A percentile compares a stretch with the other conserved stretches of the same genome.
Conservation (phyloP, 1,140 invertebrate genomes). For the Aricia agestis region DNA sequence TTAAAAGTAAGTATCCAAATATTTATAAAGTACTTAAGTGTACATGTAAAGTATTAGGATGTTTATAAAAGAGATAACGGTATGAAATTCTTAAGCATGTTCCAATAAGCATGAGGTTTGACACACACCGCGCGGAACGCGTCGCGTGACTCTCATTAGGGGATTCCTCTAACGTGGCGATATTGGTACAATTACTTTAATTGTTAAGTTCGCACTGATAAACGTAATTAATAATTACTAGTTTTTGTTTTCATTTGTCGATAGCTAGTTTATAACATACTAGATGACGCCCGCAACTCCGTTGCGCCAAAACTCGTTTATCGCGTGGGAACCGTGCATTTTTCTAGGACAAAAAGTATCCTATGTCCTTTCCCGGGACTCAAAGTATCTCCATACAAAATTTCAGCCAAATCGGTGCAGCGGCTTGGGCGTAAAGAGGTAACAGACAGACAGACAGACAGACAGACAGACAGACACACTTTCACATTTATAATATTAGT, state of each 20-base stretch:
- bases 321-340: too few species aligned
- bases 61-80: slow-evolving; percentile 5
- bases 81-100: slow-evolving; percentile 8
- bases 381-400: too few species aligned
- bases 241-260: background rate
- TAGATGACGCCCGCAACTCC: too few species aligned
- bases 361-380: too few species aligned
- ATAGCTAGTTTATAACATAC: too few species aligned
- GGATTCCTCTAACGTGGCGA: background rate
- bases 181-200: background rate
- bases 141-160: background rate
- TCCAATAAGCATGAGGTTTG: background rate
- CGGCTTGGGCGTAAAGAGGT: too few species aligned
- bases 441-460: too few species aligned
- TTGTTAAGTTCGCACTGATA: background rate
- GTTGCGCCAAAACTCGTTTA: too few species aligned
- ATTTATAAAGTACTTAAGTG: background rate
- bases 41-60: background rate
- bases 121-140: background rate
- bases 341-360: too few species aligned
- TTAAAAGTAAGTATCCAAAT: background rate
- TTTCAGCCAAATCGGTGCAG: too few species aligned
- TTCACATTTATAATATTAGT: too few species aligned
- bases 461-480: too few species aligned
- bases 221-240: background rate